phyloP scores from a whole-genome alignment of 1,140 invertebrate species.

The Cotesia typhae region DNA sequence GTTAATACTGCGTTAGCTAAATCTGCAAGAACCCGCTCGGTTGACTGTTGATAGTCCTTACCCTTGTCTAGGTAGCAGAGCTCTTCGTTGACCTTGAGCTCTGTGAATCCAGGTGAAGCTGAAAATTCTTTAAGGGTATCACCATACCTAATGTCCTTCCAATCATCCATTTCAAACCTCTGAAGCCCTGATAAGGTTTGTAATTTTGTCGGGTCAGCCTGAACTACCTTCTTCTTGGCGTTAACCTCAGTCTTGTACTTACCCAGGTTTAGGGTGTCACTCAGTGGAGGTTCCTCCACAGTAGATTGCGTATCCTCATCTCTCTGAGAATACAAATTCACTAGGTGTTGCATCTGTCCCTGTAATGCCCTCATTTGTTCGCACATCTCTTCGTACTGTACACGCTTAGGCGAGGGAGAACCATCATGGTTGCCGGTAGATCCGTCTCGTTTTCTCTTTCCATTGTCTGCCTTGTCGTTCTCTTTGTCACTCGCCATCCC shows the following conservation, averaged over 20 bases:
- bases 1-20: conserved; percentile 40
- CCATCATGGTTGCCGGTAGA: no score
- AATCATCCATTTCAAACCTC: conserved; percentile 9
- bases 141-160: conserved; percentile 33
- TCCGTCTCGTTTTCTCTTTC: no score
- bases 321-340: no score
- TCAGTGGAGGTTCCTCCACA: neutral
- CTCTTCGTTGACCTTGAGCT: conserved; percentile 44
- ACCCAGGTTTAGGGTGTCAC: neutral
- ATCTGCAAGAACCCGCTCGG: conserved; percentile 41
- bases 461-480: no score
- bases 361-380: no score
- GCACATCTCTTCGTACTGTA: no score
- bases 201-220: conserved; percentile 18
- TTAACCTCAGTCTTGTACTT: conserved; percentile 1
- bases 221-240: no score
- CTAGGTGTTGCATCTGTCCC: no score
- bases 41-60: conserved; percentile 31
- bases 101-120: conserved; percentile 40
- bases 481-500: no score
- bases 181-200: conserved; percentile 6
- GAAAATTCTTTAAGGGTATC: conserved; percentile 35
- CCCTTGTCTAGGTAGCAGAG: conserved; percentile 38
- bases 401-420: no score
- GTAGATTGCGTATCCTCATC: no score